Evolutionary conservation across 2,888 invertebrate genomes (phyloP).

Genomic region (Leptopilina drosophilae): DNA sequence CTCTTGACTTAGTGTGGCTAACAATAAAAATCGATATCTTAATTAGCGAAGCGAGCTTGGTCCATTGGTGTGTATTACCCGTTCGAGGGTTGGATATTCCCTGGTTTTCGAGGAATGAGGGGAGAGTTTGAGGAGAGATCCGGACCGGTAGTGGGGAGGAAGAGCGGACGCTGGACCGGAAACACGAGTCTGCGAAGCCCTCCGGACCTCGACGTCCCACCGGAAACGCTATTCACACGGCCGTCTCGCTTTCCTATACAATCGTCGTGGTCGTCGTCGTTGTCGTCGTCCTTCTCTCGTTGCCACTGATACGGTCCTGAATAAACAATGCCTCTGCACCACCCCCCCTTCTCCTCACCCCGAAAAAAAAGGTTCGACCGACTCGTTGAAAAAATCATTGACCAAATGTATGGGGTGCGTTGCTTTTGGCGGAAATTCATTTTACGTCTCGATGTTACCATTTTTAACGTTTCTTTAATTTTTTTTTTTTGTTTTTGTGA

Average conservation of each 20-base stretch:
- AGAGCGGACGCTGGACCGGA: constrained; percentile 76
- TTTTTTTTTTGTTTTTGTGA: neutral
- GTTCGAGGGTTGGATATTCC: constrained; percentile 49
- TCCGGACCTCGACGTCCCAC: constrained; percentile 75
- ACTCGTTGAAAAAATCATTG: constrained; percentile 58
- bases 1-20: constrained; percentile 63
- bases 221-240: constrained; percentile 76
- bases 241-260: constrained; percentile 70
- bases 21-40: constrained; percentile 77
- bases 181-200: constrained; percentile 74
- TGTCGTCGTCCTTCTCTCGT: constrained; percentile 51
- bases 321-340: constrained; percentile 71
- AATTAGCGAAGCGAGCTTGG: constrained; percentile 70
- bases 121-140: constrained; percentile 62
- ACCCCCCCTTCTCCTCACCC: too few relatives aligned
- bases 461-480: constrained; percentile 47
- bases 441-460: constrained; percentile 52
- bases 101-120: constrained; percentile 52
- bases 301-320: constrained; percentile 73
- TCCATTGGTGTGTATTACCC: constrained; percentile 45
- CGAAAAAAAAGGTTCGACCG: constrained; percentile 61
- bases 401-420: constrained; percentile 45
- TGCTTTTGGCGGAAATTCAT: constrained; percentile 58
- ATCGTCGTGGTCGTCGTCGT: constrained; percentile 57
- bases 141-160: constrained; percentile 69